phyloP scores from a whole-genome alignment of 2,797 vertebrate species.

The Phataginus tetradactyla region DNA sequence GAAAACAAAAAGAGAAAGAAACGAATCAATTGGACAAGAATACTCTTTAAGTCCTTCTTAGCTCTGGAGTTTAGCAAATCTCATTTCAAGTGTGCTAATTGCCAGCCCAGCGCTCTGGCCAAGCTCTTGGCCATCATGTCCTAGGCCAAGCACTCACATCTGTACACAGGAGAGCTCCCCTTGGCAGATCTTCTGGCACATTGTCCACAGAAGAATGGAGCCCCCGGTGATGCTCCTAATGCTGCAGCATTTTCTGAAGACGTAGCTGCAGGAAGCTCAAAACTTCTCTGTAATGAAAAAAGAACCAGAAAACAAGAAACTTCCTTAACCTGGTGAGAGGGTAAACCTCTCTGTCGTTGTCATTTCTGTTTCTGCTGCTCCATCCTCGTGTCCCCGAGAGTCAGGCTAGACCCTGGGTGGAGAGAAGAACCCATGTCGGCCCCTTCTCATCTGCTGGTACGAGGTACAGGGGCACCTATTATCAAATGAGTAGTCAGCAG shows the following conservation, averaged over 20 bases:
- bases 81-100: neutral
- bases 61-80: neutral
- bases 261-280: neutral
- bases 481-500: neutral
- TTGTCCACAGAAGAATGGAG: no score
- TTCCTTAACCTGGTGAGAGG: neutral
- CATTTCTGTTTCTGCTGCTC: neutral
- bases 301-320: neutral
- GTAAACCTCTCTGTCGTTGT: neutral
- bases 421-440: neutral
- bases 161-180: no score
- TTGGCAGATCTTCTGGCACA: fast-evolving
- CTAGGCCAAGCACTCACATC: neutral
- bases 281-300: neutral
- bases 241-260: neutral
- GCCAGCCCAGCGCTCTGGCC: neutral
- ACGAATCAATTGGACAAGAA: neutral
- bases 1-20: neutral
- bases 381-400: fast-evolving
- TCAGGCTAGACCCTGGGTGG: neutral
- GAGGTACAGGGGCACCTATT: neutral
- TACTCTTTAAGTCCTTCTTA: neutral
- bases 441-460: neutral
- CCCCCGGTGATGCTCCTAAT: no score
- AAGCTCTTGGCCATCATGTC: neutral